Evolutionary conservation across 2,797 vertebrate genomes (phyloP), one percentile per base, ranked within the genome.

Genomic region (Sebastes iracundus): DNA sequence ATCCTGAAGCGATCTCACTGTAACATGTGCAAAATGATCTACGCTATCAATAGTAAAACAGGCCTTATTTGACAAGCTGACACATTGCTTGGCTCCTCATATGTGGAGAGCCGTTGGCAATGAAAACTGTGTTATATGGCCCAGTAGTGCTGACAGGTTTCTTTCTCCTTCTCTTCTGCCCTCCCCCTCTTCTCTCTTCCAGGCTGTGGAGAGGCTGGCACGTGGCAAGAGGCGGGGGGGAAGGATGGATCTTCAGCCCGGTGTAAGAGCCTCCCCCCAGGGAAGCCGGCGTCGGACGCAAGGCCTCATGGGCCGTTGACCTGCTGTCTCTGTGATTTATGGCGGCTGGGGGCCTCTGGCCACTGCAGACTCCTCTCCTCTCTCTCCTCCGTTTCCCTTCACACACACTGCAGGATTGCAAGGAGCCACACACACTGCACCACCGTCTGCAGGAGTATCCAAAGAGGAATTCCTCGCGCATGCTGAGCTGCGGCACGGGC

Each of bases 251-350:
- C 92, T 91, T 84, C 93, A 90, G 85, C 84, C 90, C 69, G 72
- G 84, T 75, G 92, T 91, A 79, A 93, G 91, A 95, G 92, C 92
- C 90, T 94, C 89, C 92, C 93, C 87, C 80, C 64, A 89, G 92
- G 92, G 94, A 94, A 91, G 93, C 92, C 86, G 72, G 83, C 86
- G 75, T 87, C 81, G 91, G 93, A 93, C 88, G 77, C 83, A 83
- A 89, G 91, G 93, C 92, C 94, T 92, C 91, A 79, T 80, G 91
- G 95, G 92, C 92, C 91, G 91, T 88, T 95, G 93, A 95, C 93
- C 93, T 90, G 81, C 90, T 91, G 90, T 94, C 92, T 92, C 71
- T 8, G 84, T 96, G 95, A 96, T 96, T 95, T 94, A 96, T 95
- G 93, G 93, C 93, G 87, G 75, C 88, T 88, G 90, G 91, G 87